A percentile compares a stretch with the other conserved stretches of the same genome.
Evolutionary conservation across 2,113 vertebrate species (phyloP).

Genomic region (Python bivittatus): DNA sequence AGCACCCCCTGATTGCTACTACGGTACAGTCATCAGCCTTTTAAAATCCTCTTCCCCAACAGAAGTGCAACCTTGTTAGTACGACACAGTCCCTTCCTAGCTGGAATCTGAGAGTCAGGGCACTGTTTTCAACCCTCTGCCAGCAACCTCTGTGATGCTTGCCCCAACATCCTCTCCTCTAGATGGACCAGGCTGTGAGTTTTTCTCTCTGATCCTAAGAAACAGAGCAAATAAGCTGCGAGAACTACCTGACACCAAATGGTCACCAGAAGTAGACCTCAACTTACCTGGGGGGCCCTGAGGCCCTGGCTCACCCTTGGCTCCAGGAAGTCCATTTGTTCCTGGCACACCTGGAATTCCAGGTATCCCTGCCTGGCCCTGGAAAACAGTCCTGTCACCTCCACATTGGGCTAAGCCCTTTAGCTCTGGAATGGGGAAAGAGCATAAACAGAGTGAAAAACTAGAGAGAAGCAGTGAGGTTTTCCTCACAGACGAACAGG

Average conservation of each 20-base stretch:
- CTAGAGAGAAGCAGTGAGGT: neutral
- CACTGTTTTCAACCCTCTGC: neutral
- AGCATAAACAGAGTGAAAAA: neutral
- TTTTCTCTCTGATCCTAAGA: neutral
- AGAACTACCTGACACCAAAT: neutral
- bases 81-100: too few relatives aligned
- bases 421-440: constrained; percentile 10
- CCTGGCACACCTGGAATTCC: constrained; percentile 35
- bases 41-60: neutral
- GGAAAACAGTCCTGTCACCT: neutral
- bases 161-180: neutral
- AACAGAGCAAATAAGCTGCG: neutral
- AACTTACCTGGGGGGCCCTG: constrained; percentile 2
- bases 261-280: neutral
- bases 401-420: constrained; percentile 7
- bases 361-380: constrained; percentile 25
- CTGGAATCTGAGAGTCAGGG: neutral
- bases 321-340: constrained; percentile 7
- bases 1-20: neutral
- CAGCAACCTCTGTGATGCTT: neutral
- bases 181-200: neutral
- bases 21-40: neutral
- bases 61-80: neutral
- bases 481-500: neutral
- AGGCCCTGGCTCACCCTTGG: neutral